These are phyloP conservation scores for Lucinisca nassula DNA, from an alignment of 2,888 invertebrate genomes.

Conservation along the genomic window DNA sequence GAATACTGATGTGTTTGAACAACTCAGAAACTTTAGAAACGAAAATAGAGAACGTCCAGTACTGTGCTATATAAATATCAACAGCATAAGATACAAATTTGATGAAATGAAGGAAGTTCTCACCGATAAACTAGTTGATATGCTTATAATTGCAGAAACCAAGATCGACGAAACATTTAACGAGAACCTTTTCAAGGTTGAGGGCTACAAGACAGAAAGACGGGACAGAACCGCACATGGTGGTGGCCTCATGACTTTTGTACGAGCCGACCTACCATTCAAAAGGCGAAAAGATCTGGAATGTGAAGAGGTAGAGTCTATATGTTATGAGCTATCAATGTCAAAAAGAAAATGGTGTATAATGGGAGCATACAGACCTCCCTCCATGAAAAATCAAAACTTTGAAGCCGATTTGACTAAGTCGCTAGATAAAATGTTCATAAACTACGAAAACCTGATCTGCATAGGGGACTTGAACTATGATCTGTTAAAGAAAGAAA, in stretches of 20 bases:
- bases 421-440: background rate
- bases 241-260: slow-evolving; percentile 5
- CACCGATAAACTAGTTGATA: slow-evolving; percentile 7
- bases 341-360: background rate
- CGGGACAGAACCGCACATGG: slow-evolving; percentile 12
- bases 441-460: slow-evolving; percentile 3
- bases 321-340: slow-evolving; percentile 18
- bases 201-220: background rate
- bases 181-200: background rate
- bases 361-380: background rate
- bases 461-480: slow-evolving; percentile 10
- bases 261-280: slow-evolving; percentile 10
- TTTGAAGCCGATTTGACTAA: background rate
- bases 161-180: background rate
- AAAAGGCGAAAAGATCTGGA: slow-evolving; percentile 3
- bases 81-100: background rate
- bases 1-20: background rate
- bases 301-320: slow-evolving; percentile 1
- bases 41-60: background rate
- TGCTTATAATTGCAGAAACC: too few species aligned
- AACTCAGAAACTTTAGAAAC: background rate
- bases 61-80: background rate
- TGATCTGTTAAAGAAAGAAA: background rate
- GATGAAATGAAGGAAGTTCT: background rate
- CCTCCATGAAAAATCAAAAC: background rate